These are phyloP conservation scores for Opisthograptis luteolata DNA, from an alignment of 2,888 invertebrate species.

Conservation along the genomic window DNA sequence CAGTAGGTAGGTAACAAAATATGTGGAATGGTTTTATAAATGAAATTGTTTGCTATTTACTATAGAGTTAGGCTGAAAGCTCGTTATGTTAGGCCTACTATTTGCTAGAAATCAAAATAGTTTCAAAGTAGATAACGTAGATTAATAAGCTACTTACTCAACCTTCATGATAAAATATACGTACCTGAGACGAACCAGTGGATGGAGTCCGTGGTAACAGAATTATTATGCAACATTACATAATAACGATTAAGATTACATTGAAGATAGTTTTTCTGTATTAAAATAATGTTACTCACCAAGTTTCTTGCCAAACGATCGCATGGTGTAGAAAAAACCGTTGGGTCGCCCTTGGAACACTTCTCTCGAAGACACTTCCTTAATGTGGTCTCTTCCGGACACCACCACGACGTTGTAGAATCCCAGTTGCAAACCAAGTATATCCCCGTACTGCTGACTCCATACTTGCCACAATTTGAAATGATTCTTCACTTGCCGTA, in stretches of 20 bases:
- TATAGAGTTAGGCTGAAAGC: not conserved
- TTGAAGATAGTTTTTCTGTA: not conserved
- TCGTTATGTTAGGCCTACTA: constrained; percentile 5
- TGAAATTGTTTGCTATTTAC: too few relatives aligned
- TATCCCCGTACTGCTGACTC: constrained; percentile 84
- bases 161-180: not conserved
- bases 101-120: constrained; percentile 1
- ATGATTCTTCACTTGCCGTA: constrained; percentile 63
- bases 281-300: constrained; percentile 72
- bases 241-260: constrained; percentile 3
- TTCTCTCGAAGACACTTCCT: constrained; percentile 85
- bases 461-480: constrained; percentile 86
- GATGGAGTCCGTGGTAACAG: too few relatives aligned
- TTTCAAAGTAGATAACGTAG: not conserved
- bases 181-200: too few relatives aligned
- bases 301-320: constrained; percentile 87
- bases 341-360: constrained; percentile 89
- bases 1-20: too few relatives aligned
- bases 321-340: constrained; percentile 87
- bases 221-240: not conserved
- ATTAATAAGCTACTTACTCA: not conserved
- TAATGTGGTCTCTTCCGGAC: constrained; percentile 85
- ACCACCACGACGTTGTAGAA: constrained; percentile 85
- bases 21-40: too few relatives aligned
- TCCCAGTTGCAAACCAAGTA: constrained; percentile 87